These are phyloP conservation scores for Zhengitettix transpicula DNA, from an alignment of 2,888 invertebrate genomes.

Conservation along the genomic window DNA sequence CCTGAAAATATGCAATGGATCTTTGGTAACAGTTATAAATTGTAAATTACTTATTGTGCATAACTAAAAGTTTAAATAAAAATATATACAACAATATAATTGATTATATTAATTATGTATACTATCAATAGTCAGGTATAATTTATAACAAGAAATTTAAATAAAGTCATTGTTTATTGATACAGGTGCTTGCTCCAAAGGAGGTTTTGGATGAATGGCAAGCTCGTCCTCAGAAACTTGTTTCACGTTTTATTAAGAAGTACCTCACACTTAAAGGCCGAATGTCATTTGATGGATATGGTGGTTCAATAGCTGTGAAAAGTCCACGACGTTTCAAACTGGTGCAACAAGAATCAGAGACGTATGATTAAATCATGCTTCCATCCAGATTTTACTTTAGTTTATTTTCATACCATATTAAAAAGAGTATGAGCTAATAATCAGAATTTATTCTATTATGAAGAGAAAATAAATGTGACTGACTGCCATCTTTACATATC, in stretches of 20 bases:
- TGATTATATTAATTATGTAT: background rate
- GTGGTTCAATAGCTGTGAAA: conserved; percentile 62
- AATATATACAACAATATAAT: too few species aligned
- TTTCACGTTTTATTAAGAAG: conserved; percentile 67
- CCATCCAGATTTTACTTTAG: too few species aligned
- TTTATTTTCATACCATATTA: too few species aligned
- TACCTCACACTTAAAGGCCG: conserved; percentile 65
- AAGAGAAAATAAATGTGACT: too few species aligned
- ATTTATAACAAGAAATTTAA: background rate
- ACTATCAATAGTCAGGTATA: background rate
- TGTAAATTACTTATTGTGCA: too few species aligned
- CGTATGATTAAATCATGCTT: conserved; percentile 48
- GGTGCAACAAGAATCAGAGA: conserved; percentile 82
- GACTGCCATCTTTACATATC: too few species aligned
- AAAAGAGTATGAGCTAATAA: too few species aligned
- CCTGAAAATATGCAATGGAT: too few species aligned
- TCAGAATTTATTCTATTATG: too few species aligned
- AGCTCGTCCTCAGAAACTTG: conserved; percentile 67
- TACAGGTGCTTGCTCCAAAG: conserved; percentile 67
- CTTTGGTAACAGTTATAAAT: too few species aligned
- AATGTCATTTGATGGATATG: conserved; percentile 46
- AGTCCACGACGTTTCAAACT: conserved; percentile 75
- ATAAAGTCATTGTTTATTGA: background rate
- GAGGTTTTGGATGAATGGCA: conserved; percentile 86
- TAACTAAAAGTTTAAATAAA: too few species aligned